Conservation (phyloP, 2,797 vertebrate genomes). For the Argyrosomus regius region DNA sequence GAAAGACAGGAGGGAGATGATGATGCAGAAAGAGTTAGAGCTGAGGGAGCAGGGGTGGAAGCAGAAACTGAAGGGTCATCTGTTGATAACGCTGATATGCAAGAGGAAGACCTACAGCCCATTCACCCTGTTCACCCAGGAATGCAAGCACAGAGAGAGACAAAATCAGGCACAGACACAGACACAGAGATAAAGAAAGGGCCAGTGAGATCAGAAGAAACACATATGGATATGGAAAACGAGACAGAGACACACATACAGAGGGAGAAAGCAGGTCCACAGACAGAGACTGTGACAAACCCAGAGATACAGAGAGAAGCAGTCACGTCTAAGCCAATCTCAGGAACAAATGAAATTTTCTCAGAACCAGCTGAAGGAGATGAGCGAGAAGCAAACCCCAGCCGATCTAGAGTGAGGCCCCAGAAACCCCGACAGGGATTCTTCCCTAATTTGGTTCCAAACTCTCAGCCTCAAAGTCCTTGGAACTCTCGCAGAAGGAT, state of each 20-base stretch:
- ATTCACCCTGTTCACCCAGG: conserved; percentile 56
- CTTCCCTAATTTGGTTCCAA: conserved; percentile 63
- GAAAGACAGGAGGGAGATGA: conserved; percentile 17
- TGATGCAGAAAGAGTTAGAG: conserved; percentile 20
- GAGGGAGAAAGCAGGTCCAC: conserved; percentile 31
- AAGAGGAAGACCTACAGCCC: conserved; percentile 75
- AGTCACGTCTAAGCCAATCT: conserved; percentile 42
- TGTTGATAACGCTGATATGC: conserved; percentile 70
- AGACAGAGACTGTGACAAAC: conserved; percentile 40
- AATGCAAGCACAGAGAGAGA: conserved; percentile 51
- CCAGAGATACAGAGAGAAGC: conserved; percentile 31
- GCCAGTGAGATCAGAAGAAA: conserved; percentile 36
- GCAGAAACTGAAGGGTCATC: conserved; percentile 85
- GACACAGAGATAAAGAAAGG: conserved; percentile 35
- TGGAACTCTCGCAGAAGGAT: conserved; percentile 75
- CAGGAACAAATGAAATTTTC: conserved; percentile 63
- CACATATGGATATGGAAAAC: conserved; percentile 31
- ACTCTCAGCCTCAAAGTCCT: conserved; percentile 64
- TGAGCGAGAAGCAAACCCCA: conserved; percentile 33
- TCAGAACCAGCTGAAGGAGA: conserved; percentile 38
- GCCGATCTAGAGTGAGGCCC: conserved; percentile 31
- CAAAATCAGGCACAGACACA: conserved; percentile 28
- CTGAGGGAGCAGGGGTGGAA: conserved; percentile 24
- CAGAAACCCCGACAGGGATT: conserved; percentile 49
- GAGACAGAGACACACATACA: conserved; percentile 31